Percentiles rank a stretch among this genome's conserved stretches.
Evolutionary conservation across 2,797 vertebrate species (phyloP).

Genomic region (Malurus splendens): DNA sequence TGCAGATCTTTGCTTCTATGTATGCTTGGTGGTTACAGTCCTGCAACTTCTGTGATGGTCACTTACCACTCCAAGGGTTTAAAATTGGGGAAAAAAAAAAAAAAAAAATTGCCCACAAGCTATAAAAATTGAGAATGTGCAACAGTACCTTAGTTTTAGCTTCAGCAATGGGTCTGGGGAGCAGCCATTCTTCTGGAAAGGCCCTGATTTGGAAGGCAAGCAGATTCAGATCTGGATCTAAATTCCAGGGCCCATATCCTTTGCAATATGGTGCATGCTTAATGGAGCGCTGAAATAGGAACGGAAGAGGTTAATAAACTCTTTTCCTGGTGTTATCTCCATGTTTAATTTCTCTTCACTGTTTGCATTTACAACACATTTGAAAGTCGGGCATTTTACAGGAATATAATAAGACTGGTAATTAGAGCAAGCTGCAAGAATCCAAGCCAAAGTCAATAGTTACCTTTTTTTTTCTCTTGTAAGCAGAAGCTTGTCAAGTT

Average conservation of each 20-base stretch:
- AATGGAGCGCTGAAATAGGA: neutral
- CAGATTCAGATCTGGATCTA: neutral
- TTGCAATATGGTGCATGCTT: neutral
- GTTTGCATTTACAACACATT: neutral
- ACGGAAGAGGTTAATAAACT: neutral
- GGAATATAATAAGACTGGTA: slow-evolving; percentile 4
- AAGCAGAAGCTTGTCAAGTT: neutral
- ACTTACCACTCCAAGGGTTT: neutral
- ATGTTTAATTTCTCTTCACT: neutral
- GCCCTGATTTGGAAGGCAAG: neutral
- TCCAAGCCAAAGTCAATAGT: slow-evolving; percentile 19
- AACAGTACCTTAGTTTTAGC: neutral
- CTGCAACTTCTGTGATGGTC: neutral
- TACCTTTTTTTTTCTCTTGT: neutral
- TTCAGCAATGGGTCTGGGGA: neutral
- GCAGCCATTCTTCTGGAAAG: neutral
- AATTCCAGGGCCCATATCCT: neutral
- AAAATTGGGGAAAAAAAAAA: neutral
- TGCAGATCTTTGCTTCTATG: neutral
- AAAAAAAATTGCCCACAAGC: neutral
- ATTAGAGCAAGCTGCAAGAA: slow-evolving; percentile 14
- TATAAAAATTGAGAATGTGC: neutral
- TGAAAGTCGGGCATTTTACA: slow-evolving; percentile 25
- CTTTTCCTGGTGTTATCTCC: neutral
- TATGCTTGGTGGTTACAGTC: neutral